Conservation (phyloP, 2,888 invertebrate genomes). For the Serrognathus titanus region DNA sequence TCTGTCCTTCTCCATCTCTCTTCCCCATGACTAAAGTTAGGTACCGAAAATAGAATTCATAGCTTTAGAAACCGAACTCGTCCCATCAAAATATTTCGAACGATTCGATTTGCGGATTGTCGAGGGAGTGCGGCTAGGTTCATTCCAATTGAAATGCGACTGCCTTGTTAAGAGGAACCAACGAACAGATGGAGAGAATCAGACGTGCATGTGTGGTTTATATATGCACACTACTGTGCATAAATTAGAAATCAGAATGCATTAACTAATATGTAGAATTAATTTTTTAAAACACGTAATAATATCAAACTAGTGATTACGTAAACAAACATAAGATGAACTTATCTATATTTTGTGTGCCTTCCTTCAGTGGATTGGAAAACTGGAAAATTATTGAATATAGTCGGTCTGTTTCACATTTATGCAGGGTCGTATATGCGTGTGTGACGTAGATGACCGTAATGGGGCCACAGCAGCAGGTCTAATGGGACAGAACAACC, state of each 20-base stretch:
- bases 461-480: conserved; percentile 35
- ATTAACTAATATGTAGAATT: too few species aligned
- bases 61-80: conserved; percentile 18
- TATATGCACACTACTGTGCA: background rate
- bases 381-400: too few species aligned
- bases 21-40: too few species aligned
- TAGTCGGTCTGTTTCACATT: too few species aligned
- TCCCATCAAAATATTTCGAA: conserved; percentile 22
- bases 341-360: too few species aligned
- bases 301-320: too few species aligned
- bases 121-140: conserved; percentile 30
- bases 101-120: conserved; percentile 31
- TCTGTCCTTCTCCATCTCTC: too few species aligned
- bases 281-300: too few species aligned
- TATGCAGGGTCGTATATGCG: background rate
- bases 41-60: conserved; percentile 20
- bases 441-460: conserved; percentile 24
- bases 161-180: conserved; percentile 16
- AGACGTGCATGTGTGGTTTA: background rate
- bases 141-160: conserved; percentile 30
- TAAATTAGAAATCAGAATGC: too few species aligned
- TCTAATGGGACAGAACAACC: conserved; percentile 42
- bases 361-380: too few species aligned
- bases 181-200: background rate
- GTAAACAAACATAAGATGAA: too few species aligned